phyloP scores from a whole-genome alignment of 2,888 invertebrate species.

The Hoplodrina blanda region DNA sequence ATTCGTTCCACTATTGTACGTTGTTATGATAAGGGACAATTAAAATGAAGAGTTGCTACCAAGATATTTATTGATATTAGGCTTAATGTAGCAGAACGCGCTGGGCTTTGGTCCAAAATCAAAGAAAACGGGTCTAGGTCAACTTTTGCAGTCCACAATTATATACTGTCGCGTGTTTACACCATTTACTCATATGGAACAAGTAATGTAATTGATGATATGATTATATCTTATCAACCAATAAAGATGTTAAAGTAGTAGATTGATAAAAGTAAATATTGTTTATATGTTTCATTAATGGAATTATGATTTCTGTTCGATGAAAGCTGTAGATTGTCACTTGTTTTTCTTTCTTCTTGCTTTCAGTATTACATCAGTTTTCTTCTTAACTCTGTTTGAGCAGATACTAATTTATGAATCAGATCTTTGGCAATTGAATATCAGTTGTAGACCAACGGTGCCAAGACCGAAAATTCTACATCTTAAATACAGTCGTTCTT shows the following conservation, averaged over 20 bases:
- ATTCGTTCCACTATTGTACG: constrained; percentile 16
- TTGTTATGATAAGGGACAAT: constrained; percentile 44
- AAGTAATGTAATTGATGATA: constrained; percentile 57
- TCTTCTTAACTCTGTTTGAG: constrained; percentile 1
- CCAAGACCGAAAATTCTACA: constrained; percentile 25
- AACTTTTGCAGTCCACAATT: constrained; percentile 62
- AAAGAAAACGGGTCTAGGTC: constrained; percentile 84
- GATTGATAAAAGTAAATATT: constrained; percentile 29
- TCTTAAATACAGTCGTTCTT: constrained; percentile 12
- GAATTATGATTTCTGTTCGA: constrained; percentile 22
- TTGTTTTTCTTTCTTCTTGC: constrained; percentile 11
- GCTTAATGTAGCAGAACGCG: constrained; percentile 73
- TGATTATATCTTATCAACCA: constrained; percentile 65
- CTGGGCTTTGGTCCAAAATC: constrained; percentile 83
- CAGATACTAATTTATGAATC: not conserved
- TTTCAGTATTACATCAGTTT: constrained; percentile 3
- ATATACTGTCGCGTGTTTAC: constrained; percentile 44
- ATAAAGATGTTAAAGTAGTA: constrained; percentile 42
- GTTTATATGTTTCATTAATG: constrained; percentile 17
- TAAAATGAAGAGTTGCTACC: constrained; percentile 61
- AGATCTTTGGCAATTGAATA: constrained; percentile 27
- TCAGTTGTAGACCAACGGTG: constrained; percentile 11
- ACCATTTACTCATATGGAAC: constrained; percentile 32
- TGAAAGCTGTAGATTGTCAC: not conserved
- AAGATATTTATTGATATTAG: constrained; percentile 70